Evolutionary conservation across 1,140 invertebrate species (phyloP), one percentile per base, ranked within the genome.

Genomic region (Neuroterus valhalla): DNA sequence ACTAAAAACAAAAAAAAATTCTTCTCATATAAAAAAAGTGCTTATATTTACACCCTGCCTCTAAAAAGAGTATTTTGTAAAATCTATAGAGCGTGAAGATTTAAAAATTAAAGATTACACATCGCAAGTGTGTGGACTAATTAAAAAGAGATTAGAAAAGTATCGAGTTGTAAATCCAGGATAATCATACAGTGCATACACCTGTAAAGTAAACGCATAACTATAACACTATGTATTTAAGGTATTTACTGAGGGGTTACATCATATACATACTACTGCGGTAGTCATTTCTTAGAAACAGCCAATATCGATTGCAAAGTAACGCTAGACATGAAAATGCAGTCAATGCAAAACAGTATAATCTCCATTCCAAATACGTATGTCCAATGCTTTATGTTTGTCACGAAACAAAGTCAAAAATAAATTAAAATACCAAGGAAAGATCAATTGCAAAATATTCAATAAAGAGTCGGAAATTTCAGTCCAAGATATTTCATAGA

Each of bases 291-390:
- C 55, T 62, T n/a, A 26, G 55, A 62, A 62, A 62, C 23, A 15
- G 12, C 6, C 55, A 62, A 62, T 62, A 62, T 62, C 55, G 55
- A 62, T 62, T 62, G 55, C 55, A 62, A 62, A 62, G 15, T n/a
- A 31, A 38, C 55, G 5, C 23, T 23, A 62, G 55, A 62, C 55
- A 62, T 23, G 55, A 62, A 62, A 62, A 62, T 38, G 55, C 55
- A 62, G 26, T 15, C 31, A 62, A 15, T 12, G 23, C 15, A 31
- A 62, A 31, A 62, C 21, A 15, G 55, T 31, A 52, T 52, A 62
- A 62, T 62, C 55, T 62, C 31, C 3, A 23, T 62, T 38, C 55
- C 55, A 62, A 62, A 62, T 62, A 62, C 31, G 31, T 14, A n/a
- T n/a, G n/a, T n/a, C n/a, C 19, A n/a, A 14, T 11, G 21, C 10